Conservation (phyloP, 1,140 invertebrate species). For the Drosophila sechellia region DNA sequence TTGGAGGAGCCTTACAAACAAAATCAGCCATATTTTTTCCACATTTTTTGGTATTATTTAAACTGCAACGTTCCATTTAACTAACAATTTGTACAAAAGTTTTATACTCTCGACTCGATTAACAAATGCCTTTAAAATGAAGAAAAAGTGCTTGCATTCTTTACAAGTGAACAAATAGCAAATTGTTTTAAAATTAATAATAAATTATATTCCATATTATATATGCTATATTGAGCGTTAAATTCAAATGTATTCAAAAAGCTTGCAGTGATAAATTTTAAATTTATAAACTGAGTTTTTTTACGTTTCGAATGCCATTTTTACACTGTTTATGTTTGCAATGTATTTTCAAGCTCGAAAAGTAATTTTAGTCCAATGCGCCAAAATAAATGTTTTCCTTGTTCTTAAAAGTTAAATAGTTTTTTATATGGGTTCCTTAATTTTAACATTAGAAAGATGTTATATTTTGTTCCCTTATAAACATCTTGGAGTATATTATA, state of each 20-base stretch:
- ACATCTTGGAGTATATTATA: too few relatives aligned
- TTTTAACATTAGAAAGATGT: background rate
- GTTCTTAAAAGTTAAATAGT: background rate
- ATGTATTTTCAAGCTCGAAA: background rate
- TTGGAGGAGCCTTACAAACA: background rate
- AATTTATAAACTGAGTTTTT: too few relatives aligned
- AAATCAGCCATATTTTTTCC: slow-evolving; percentile 20
- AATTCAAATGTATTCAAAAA: background rate
- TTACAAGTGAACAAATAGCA: background rate
- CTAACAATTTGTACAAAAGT: background rate
- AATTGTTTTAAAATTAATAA: background rate
- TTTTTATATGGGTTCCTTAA: too few relatives aligned
- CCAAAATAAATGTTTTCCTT: slow-evolving; percentile 9
- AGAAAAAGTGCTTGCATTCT: background rate
- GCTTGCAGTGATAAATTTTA: background rate
- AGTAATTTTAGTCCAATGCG: background rate
- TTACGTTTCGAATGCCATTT: background rate
- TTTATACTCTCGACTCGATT: slow-evolving; percentile 2
- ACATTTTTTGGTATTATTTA: slow-evolving; percentile 1
- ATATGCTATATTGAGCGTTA: background rate
- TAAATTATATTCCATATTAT: background rate
- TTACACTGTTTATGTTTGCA: background rate
- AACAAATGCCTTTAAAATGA: background rate
- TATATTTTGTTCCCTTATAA: too few relatives aligned
- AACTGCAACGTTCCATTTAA: slow-evolving; percentile 5